phyloP scores from a whole-genome alignment of 2,113 vertebrate species.

The Sorex araneus region DNA sequence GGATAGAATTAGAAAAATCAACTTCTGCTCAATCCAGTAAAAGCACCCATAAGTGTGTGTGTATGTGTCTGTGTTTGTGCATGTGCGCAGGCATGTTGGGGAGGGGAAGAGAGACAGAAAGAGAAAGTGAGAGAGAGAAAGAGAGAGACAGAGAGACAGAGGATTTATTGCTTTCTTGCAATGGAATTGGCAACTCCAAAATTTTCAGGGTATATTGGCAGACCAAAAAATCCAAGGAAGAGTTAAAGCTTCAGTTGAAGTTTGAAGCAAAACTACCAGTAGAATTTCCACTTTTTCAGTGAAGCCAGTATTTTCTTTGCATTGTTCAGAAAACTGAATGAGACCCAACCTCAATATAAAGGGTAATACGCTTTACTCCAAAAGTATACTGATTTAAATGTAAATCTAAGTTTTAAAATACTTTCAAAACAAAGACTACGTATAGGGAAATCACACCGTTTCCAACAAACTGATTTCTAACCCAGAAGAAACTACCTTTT shows the following conservation, averaged over 20 bases:
- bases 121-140: too few species aligned
- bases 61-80: too few species aligned
- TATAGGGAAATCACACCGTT: not conserved
- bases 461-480: conserved; percentile 19
- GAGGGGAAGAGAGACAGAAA: too few species aligned
- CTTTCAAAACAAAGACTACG: too few species aligned
- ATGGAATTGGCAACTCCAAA: not conserved
- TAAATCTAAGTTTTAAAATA: not conserved
- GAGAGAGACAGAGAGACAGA: too few species aligned
- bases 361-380: conserved; percentile 38
- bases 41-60: not conserved
- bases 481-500: conserved; percentile 6
- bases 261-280: not conserved
- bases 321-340: not conserved
- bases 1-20: not conserved
- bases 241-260: not conserved
- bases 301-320: conserved; percentile 4
- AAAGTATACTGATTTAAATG: not conserved
- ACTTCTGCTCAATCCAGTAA: not conserved
- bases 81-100: too few species aligned
- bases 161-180: too few species aligned
- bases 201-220: not conserved
- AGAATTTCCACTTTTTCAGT: not conserved
- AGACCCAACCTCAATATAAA: not conserved
- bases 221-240: not conserved